Evolutionary conservation across 2,113 vertebrate genomes (phyloP), one percentile per base, ranked within the genome.

Genomic region (Hemichromis elongatus): DNA sequence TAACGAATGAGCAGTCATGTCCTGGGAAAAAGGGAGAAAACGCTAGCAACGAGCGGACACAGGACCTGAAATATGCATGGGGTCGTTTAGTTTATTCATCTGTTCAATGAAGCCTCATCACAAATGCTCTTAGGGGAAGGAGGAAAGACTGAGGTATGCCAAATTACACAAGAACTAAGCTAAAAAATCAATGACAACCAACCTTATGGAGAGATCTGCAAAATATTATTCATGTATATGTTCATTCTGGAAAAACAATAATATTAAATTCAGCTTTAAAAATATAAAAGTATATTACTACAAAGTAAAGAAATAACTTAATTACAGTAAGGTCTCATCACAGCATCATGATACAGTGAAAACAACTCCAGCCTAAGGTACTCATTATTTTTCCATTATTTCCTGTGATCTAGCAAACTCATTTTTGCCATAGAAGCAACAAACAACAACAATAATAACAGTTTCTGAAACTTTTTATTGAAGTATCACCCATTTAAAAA

Each of bases 1-100:
- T 21, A 55, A 0, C 54, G 26, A 5, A 30, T 30, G 26, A 59
- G 4, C 14, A 59, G 55, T 57, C 13, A 28, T 57, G 26, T 0
- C 0, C 26, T 57, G 19, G 10, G 56, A 0, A 59, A 59, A 18
- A 5, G 14, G 0, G 56, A 9, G 8, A 30, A 30, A 1, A 26
- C 54, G 26, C 11, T 24, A 59, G 56, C 16, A 30, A 5, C 30
- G 56, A 59, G 2, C 7, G 18, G 56, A 30, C 56, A 33, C 56
- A 6, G 56, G 56, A 59, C 16, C 18, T 18, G 28, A 59, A 2
- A 59, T 3, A 33, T 19, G 56, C 56, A 30, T 59, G 8, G 8
- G 56, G 56, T 30, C 56, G 28, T 59, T 59, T 8, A 33, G 28
- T 18, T 59, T 30, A 59, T 33, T 28, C 56, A 59, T 59, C 16